These are phyloP conservation scores for Merops nubicus DNA, from an alignment of 2,113 vertebrate species.

Conservation along the genomic window DNA sequence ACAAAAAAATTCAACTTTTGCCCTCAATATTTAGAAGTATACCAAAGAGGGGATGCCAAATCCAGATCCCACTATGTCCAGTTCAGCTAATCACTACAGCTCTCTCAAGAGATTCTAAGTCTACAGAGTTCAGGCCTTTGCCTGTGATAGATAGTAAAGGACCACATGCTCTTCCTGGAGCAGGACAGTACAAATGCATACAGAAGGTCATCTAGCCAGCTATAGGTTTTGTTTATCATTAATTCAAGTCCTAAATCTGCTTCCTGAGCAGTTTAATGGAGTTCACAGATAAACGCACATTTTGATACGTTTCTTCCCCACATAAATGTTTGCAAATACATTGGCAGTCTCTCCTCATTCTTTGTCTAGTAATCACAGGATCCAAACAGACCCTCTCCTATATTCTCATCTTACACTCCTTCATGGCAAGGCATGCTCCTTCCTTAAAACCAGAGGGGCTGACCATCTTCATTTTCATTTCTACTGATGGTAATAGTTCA, in stretches of 20 bases:
- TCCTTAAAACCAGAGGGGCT: neutral
- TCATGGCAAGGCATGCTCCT: neutral
- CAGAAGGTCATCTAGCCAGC: neutral
- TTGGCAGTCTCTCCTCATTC: neutral
- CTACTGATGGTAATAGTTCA: neutral
- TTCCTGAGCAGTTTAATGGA: neutral
- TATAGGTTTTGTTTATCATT: neutral
- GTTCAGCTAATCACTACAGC: neutral
- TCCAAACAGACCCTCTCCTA: neutral
- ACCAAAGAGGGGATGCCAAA: neutral
- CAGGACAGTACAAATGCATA: neutral
- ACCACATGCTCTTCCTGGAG: neutral
- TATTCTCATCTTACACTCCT: neutral
- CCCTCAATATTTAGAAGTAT: neutral
- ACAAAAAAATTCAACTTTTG: neutral
- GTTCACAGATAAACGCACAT: neutral
- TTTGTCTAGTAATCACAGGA: neutral
- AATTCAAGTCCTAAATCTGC: neutral
- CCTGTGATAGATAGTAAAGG: neutral
- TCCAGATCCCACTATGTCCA: neutral
- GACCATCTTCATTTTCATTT: neutral
- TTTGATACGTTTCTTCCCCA: neutral
- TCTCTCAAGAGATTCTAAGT: neutral
- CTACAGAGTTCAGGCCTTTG: neutral
- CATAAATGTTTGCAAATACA: neutral